Conservation (phyloP, 2,113 vertebrate species). For the Aphyosemion australe region DNA sequence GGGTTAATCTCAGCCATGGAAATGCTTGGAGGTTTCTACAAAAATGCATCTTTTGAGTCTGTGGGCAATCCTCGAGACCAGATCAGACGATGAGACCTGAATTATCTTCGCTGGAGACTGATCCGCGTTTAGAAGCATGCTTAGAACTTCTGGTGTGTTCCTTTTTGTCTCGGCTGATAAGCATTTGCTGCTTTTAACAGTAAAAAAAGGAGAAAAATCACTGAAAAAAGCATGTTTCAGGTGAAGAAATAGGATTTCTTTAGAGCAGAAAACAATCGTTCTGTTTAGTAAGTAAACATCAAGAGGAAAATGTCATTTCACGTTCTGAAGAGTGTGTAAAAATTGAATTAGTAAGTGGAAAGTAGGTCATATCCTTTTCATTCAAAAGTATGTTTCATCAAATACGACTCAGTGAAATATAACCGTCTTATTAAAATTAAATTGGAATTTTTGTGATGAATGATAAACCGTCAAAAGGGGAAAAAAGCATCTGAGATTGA, state of each 20-base stretch:
- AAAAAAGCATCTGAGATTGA: background rate
- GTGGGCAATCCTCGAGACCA: constrained; percentile 23
- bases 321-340: background rate
- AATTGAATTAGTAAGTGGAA: background rate
- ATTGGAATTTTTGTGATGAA: background rate
- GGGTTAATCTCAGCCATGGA: constrained; percentile 63
- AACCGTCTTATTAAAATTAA: background rate
- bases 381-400: background rate
- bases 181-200: background rate
- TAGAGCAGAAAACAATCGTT: constrained; percentile 2
- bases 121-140: constrained; percentile 3
- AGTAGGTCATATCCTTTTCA: background rate
- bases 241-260: constrained; percentile 29
- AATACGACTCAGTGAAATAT: background rate
- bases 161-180: background rate
- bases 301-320: constrained; percentile 11
- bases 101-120: constrained; percentile 8
- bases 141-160: background rate
- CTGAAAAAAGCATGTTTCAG: constrained; percentile 19
- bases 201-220: constrained; percentile 13
- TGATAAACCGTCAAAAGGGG: background rate
- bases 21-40: constrained; percentile 39
- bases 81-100: constrained; percentile 33
- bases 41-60: constrained; percentile 46
- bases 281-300: constrained; percentile 3